Evolutionary conservation across 2,113 vertebrate species (phyloP).

Genomic region (Girardinichthys multiradiatus): DNA sequence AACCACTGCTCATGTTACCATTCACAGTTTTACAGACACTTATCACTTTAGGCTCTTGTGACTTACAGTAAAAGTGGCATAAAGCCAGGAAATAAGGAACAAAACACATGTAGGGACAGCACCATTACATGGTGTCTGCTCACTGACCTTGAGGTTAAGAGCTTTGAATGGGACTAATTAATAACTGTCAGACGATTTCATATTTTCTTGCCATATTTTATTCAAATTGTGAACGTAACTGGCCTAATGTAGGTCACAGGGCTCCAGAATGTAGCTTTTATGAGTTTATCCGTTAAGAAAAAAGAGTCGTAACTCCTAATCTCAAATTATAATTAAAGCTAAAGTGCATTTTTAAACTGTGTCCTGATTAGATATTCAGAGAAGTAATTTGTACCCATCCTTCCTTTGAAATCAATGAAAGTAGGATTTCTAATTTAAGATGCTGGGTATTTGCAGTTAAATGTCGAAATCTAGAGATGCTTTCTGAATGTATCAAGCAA

Average conservation of each 20-base stretch:
- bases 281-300: slow-evolving; percentile 64
- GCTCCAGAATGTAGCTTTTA: slow-evolving; percentile 63
- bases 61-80: slow-evolving; percentile 49
- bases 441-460: slow-evolving; percentile 40
- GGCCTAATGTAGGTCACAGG: slow-evolving; percentile 75
- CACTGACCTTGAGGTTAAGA: slow-evolving; percentile 78
- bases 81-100: slow-evolving; percentile 38
- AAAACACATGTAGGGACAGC: slow-evolving; percentile 61
- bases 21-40: slow-evolving; percentile 32
- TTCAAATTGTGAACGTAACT: slow-evolving; percentile 51
- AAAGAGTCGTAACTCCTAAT: slow-evolving; percentile 65
- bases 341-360: slow-evolving; percentile 62
- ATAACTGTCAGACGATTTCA: slow-evolving; percentile 76
- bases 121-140: slow-evolving; percentile 75
- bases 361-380: slow-evolving; percentile 64
- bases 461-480: slow-evolving; percentile 59
- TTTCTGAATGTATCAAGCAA: slow-evolving; percentile 52
- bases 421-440: slow-evolving; percentile 53
- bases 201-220: slow-evolving; percentile 61
- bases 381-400: slow-evolving; percentile 34
- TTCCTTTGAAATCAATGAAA: slow-evolving; percentile 55
- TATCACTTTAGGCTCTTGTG: slow-evolving; percentile 46
- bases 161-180: slow-evolving; percentile 77
- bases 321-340: slow-evolving; percentile 68
- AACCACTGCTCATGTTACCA: slow-evolving; percentile 47